Evolutionary conservation across 2,113 vertebrate species (phyloP).

Genomic region (Mobula birostris): DNA sequence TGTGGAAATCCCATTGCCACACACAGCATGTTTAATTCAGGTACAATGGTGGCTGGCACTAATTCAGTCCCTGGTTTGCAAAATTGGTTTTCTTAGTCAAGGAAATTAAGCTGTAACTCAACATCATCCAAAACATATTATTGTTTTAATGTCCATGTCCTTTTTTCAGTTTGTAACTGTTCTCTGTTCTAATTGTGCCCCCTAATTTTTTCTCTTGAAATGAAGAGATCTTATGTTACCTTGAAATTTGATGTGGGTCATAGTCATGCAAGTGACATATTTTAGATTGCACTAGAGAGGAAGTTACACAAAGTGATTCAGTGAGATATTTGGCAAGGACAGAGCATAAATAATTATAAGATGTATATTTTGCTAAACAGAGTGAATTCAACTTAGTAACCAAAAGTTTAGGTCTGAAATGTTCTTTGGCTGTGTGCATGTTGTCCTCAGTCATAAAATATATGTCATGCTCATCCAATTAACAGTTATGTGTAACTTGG

Average conservation of each 20-base stretch:
- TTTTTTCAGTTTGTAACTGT: background rate
- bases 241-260: background rate
- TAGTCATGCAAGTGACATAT: background rate
- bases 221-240: background rate
- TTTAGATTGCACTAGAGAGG: background rate
- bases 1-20: constrained; percentile 25
- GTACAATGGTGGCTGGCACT: background rate
- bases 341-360: constrained; percentile 4
- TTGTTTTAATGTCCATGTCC: background rate
- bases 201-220: background rate
- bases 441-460: constrained; percentile 22
- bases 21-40: constrained; percentile 14
- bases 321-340: background rate
- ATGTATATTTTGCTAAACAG: constrained; percentile 29
- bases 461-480: constrained; percentile 32
- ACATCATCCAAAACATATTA: background rate
- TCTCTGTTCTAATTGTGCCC: background rate
- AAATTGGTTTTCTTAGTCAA: background rate
- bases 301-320: background rate
- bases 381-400: constrained; percentile 20
- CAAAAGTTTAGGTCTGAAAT: constrained; percentile 29
- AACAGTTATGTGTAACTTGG: constrained; percentile 10
- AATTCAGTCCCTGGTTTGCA: background rate
- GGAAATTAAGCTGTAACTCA: background rate
- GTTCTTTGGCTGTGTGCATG: constrained; percentile 34